A percentile compares a stretch with the other conserved stretches of the same genome.
phyloP scores from a whole-genome alignment of 2,113 vertebrate genomes.

The Dromas ardeola region DNA sequence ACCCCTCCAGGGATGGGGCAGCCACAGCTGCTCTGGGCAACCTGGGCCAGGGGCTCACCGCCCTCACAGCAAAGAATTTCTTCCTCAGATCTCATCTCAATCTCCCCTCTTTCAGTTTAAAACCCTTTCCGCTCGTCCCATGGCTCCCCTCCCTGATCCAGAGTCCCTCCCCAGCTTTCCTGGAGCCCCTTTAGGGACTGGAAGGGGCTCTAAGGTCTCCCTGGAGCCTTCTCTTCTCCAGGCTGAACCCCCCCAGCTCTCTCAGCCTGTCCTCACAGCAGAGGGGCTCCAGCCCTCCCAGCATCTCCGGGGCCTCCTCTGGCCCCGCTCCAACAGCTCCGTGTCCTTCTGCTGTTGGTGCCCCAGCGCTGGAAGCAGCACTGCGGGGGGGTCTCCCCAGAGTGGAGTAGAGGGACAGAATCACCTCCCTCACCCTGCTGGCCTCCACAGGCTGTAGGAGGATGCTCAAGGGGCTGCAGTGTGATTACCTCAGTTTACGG shows the following conservation, averaged over 20 bases:
- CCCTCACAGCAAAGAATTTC: not conserved
- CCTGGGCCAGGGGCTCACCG: no score
- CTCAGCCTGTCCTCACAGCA: no score
- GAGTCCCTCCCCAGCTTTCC: not conserved
- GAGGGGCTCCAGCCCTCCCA: no score
- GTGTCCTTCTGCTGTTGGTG: not conserved
- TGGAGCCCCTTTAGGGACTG: no score
- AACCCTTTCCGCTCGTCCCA: not conserved
- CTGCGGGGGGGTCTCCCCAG: not conserved
- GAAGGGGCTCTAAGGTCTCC: no score
- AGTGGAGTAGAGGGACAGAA: not conserved
- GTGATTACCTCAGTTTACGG: not conserved
- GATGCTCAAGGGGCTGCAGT: not conserved
- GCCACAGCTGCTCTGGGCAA: not conserved
- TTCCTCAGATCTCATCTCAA: not conserved
- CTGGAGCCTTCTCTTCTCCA: no score
- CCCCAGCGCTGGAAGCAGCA: not conserved
- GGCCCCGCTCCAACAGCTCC: not conserved
- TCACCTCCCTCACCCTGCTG: not conserved
- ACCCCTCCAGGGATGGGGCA: not conserved
- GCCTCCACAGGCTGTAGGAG: fast-evolving
- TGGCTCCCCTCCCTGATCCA: not conserved
- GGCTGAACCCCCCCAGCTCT: no score
- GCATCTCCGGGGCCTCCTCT: no score
- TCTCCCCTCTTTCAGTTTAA: not conserved